Evolutionary conservation across 2,797 vertebrate genomes (phyloP).

Genomic region (Danio choprae): DNA sequence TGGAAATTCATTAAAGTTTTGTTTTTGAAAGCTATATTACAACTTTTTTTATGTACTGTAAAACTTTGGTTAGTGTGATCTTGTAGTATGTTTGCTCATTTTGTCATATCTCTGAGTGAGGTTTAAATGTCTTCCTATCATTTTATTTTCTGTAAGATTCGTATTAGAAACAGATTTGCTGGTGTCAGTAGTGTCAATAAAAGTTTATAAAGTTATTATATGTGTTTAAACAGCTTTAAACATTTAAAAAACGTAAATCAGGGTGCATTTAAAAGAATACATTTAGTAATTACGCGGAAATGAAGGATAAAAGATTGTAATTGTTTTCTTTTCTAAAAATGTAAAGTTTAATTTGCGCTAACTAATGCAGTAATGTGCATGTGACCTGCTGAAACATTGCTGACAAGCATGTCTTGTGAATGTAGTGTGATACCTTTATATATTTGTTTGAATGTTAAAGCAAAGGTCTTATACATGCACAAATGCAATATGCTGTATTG

Average conservation of each 20-base stretch:
- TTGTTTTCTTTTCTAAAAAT: not conserved
- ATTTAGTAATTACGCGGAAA: not conserved
- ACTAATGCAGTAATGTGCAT: not conserved
- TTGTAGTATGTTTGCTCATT: not conserved
- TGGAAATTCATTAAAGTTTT: not conserved
- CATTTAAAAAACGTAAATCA: not conserved
- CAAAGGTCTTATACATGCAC: not conserved
- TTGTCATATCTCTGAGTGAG: not conserved
- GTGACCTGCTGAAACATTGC: slow-evolving; percentile 11
- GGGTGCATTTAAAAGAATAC: not conserved
- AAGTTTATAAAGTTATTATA: not conserved
- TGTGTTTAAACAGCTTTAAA: not conserved
- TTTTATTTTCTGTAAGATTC: not conserved
- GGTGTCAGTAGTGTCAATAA: not conserved
- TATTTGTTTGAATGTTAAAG: not conserved
- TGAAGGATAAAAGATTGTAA: not conserved
- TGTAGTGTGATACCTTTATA: not conserved
- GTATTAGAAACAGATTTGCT: not conserved
- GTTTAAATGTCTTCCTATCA: not conserved
- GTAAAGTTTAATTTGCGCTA: not conserved
- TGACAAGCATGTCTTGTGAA: not conserved
- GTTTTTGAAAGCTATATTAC: not conserved
- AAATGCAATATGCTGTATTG: not conserved
- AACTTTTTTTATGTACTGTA: not conserved
- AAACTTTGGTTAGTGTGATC: not conserved